These are phyloP conservation scores for Ligdia adustata DNA, from an alignment of 2,888 invertebrate species.

Conservation along the genomic window DNA sequence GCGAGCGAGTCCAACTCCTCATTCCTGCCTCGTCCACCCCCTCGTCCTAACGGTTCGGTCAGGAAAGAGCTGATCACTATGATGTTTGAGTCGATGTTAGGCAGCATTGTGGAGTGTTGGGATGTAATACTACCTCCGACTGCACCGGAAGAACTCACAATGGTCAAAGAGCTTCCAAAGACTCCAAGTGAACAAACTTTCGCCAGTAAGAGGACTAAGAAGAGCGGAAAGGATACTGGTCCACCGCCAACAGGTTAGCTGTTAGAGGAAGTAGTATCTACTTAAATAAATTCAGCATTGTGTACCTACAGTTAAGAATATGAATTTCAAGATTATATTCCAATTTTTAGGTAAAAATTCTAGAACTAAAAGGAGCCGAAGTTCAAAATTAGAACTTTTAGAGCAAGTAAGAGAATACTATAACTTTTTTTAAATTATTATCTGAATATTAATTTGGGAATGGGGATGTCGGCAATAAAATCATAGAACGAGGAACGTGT, in stretches of 20 bases:
- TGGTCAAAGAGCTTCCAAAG: conserved; percentile 45
- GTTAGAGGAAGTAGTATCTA: no score
- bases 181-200: conserved; percentile 55
- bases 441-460: no score
- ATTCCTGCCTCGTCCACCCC: conserved; percentile 37
- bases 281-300: neutral
- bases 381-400: conserved; percentile 49
- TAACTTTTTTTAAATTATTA: no score
- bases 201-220: conserved; percentile 55
- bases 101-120: conserved; percentile 68
- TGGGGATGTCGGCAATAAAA: no score
- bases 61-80: conserved; percentile 63
- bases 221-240: neutral
- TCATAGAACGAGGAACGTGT: no score
- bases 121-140: conserved; percentile 47
- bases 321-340: neutral
- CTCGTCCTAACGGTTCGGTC: conserved; percentile 53
- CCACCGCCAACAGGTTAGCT: neutral
- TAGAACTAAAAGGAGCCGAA: conserved; percentile 52
- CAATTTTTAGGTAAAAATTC: conserved; percentile 39
- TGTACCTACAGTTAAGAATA: no score
- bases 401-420: conserved; percentile 52
- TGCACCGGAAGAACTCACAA: conserved; percentile 46
- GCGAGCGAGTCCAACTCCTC: conserved; percentile 48
- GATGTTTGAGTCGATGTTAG: conserved; percentile 72